Conservation (phyloP, 1,140 invertebrate genomes). For the Tribolium madens region DNA sequence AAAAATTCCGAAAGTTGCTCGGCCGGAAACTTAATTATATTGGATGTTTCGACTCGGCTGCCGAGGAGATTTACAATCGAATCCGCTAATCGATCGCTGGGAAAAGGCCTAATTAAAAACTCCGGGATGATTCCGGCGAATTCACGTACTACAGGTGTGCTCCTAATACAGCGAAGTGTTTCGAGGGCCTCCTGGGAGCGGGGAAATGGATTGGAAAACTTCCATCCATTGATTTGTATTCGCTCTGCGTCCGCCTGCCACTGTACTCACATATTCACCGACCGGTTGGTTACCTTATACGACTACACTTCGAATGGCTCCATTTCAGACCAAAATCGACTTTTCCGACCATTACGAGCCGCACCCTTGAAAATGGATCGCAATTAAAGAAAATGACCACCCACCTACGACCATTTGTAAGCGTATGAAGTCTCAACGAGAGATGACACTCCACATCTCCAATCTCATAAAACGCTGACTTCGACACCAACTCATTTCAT, state of each 20-base stretch:
- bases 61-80: slow-evolving; percentile 61
- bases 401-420: slow-evolving; percentile 7
- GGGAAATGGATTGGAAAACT: slow-evolving; percentile 61
- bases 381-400: slow-evolving; percentile 32
- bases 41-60: slow-evolving; percentile 59
- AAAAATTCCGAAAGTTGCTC: slow-evolving; percentile 60
- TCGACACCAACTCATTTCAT: too few species aligned
- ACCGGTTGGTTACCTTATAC: slow-evolving; percentile 42
- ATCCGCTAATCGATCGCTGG: slow-evolving; percentile 55
- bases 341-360: slow-evolving; percentile 34
- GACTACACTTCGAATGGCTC: slow-evolving; percentile 26
- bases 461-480: too few species aligned
- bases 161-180: slow-evolving; percentile 53
- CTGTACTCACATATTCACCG: slow-evolving; percentile 54
- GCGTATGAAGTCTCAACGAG: background rate
- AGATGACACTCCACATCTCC: slow-evolving; percentile 23
- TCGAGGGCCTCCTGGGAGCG: slow-evolving; percentile 49
- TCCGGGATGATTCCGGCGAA: slow-evolving; percentile 1
- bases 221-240: slow-evolving; percentile 62
- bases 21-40: slow-evolving; percentile 64
- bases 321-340: slow-evolving; percentile 33
- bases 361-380: slow-evolving; percentile 25
- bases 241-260: slow-evolving; percentile 48
- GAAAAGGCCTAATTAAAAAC: slow-evolving; percentile 33
- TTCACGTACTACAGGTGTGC: slow-evolving; percentile 47